Base-by-base conservation (phyloP, 2,888 invertebrate genomes). In the Autographa pulchrina region DNA sequence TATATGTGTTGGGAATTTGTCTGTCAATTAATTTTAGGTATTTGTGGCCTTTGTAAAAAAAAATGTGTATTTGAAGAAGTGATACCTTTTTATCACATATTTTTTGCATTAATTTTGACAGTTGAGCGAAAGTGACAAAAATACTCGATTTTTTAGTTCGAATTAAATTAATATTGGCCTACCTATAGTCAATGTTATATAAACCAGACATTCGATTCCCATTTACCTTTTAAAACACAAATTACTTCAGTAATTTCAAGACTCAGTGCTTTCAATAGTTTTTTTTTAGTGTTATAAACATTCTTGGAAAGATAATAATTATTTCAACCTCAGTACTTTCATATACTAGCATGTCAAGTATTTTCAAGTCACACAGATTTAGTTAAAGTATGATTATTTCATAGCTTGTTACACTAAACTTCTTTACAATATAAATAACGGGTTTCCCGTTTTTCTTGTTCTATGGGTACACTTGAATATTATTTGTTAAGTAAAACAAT, bases 341-440 rank as follows among this genome's bases (percentile, higher is more conserved):
- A 13, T 56, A 25, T 56, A 56, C 54, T 31, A 54, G 52, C 0
- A 13, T 43, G 0, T 43, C 43, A 43, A 43, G n/a, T 48, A 67
- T 66, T 52, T 61, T 60, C 32, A 79, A 62, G 63, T 67, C 31
- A 58, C 43, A 58, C 43, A 58, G 54, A 32, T 18, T 1, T 43
- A 65, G 7, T 64, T 65, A 48, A 38, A 56, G 63, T 67, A 81
- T 67, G 66, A 77, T 81, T 69, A 62, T 63, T 79, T 68, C 70
- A 78, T 82, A 52, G 65, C 31, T 41, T 31, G n/a, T 62, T 41
- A 70, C 66, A 18, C 62, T 61, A 54, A 60, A 14, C 61, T 78
- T 72, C 20, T 81, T 68, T 75, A 82, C 72, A 82, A 69, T 65
- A 59, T 52, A 82, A 65, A 64, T 74, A 67, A 68, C 68, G 65